phyloP scores from a whole-genome alignment of 1,140 invertebrate species.

The Drosophila parvula region DNA sequence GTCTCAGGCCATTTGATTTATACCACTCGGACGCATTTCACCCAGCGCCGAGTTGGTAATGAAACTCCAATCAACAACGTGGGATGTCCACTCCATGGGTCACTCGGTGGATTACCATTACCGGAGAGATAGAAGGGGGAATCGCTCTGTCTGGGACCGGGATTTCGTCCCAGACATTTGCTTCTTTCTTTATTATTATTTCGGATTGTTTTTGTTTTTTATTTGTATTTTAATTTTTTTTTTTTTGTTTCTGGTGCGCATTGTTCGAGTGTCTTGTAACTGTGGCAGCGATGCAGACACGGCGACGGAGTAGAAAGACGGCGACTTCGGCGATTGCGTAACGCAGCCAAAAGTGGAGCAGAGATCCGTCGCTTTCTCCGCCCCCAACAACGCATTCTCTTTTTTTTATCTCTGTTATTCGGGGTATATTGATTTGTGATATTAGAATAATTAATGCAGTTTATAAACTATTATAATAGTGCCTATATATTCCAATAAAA shows the following conservation, averaged over 20 bases:
- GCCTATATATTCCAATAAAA: too few species aligned
- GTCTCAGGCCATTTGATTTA: slow-evolving; percentile 76
- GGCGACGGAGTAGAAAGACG: slow-evolving; percentile 31
- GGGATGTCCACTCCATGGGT: slow-evolving; percentile 45
- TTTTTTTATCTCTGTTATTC: slow-evolving; percentile 27
- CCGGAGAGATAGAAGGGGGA: neutral
- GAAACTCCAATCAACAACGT: slow-evolving; percentile 76
- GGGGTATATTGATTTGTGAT: neutral
- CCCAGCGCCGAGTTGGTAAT: slow-evolving; percentile 60
- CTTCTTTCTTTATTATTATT: slow-evolving; percentile 45
- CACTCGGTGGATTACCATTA: slow-evolving; percentile 14
- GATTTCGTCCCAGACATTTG: slow-evolving; percentile 21
- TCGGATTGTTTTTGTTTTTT: neutral
- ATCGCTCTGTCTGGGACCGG: slow-evolving; percentile 11
- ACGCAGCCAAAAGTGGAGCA: slow-evolving; percentile 76
- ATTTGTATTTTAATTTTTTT: too few species aligned
- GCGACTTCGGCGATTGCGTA: slow-evolving; percentile 59
- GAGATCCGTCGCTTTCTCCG: slow-evolving; percentile 45
- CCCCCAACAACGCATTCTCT: slow-evolving; percentile 45
- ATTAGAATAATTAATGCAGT: neutral
- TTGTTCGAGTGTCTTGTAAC: slow-evolving; percentile 61
- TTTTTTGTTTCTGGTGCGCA: slow-evolving; percentile 29
- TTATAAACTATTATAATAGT: too few species aligned
- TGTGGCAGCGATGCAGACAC: slow-evolving; percentile 48
- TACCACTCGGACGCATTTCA: slow-evolving; percentile 58